Conservation (phyloP, 2,888 invertebrate genomes). For the Andricus curvator region DNA sequence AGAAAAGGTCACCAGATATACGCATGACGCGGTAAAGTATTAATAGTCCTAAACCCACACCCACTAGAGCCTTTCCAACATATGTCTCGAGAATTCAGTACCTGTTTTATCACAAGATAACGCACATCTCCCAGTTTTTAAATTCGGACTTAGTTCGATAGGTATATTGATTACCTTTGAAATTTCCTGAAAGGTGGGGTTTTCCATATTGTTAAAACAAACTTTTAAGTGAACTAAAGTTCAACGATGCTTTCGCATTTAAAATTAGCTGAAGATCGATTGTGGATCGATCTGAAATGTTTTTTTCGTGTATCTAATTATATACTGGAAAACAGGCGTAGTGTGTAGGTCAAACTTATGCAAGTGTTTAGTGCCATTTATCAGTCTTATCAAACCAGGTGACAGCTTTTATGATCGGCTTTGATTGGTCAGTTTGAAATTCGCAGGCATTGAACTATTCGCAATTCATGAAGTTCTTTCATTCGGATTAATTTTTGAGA, state of each 20-base stretch:
- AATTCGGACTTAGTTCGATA: background rate
- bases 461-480: background rate
- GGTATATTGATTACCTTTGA: background rate
- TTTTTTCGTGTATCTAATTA: no score
- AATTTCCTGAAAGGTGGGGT: no score
- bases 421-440: background rate
- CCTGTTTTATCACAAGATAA: background rate
- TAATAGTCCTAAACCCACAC: slow-evolving; percentile 7
- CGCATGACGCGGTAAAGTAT: background rate
- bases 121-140: background rate
- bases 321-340: background rate
- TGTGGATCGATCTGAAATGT: no score
- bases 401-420: background rate
- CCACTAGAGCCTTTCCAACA: background rate
- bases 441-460: background rate
- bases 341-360: background rate
- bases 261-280: no score
- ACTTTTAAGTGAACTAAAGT: no score
- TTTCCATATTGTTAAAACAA: no score
- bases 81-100: background rate
- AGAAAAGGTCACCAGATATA: background rate
- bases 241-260: no score
- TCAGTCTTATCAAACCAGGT: background rate
- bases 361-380: background rate
- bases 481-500: background rate